These are phyloP conservation scores for Anadara kagoshimensis DNA, from an alignment of 1,140 invertebrate genomes.

Conservation along the genomic window DNA sequence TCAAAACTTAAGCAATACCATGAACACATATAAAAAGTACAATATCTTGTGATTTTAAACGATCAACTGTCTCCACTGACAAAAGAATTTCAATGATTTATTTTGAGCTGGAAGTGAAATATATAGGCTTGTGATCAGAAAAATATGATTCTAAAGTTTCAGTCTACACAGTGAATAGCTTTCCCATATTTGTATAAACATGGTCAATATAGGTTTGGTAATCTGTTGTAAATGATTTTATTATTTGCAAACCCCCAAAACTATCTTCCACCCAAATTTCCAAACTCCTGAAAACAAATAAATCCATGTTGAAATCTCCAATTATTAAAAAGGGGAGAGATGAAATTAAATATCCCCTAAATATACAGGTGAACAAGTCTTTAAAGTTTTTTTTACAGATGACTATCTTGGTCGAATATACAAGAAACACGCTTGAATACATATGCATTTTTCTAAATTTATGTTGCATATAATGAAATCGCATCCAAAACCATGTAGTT, in stretches of 20 bases:
- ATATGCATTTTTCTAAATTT: background rate
- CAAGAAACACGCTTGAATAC: background rate
- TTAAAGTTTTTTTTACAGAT: background rate
- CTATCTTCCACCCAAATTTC: background rate
- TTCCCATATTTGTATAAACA: constrained; percentile 13
- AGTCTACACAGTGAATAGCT: background rate
- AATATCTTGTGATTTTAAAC: background rate
- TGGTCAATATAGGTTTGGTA: constrained; percentile 29
- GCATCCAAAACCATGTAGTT: background rate
- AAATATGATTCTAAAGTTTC: constrained; percentile 23
- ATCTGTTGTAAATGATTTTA: constrained; percentile 17
- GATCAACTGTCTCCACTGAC: background rate
- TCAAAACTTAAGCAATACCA: background rate
- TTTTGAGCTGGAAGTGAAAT: background rate
- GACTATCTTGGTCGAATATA: background rate
- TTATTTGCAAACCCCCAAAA: background rate
- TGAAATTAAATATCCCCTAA: background rate
- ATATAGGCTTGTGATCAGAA: constrained; percentile 29
- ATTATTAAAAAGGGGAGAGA: constrained; percentile 5
- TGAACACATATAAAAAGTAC: background rate
- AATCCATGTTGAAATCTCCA: constrained; percentile 31
- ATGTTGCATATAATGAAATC: background rate
- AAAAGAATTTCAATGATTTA: background rate
- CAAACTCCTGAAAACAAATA: background rate
- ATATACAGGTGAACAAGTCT: background rate